Evolutionary conservation across 2,113 vertebrate genomes (phyloP), one percentile per base, ranked within the genome.

Genomic region (Tursiops truncatus): DNA sequence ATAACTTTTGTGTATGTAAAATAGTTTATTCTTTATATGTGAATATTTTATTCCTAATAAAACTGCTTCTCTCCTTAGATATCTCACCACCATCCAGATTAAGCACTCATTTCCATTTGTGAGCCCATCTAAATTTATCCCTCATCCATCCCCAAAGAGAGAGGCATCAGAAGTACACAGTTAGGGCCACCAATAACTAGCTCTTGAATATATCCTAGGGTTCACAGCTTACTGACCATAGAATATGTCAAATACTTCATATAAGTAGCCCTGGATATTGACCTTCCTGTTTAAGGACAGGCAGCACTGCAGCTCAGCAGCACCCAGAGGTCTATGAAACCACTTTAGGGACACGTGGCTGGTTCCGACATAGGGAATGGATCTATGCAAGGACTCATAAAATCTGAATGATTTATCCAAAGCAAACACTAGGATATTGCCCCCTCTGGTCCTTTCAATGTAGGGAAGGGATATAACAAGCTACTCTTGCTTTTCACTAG

Each of bases 401-500:
- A 89, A 89, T 62, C 8, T 68, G 65, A 67, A 53, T 60, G 58
- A 82, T 63, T 96, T 84, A 93, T 83, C 76, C 74, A 65, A 71
- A 62, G 50, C 25, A 81, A 96, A 85, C 15, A 58, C 21, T 73
- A 71, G 6, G 6, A 70, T 56, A 91, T 65, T 81, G 28, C 6
- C 53, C 50, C 18, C 65, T 81, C 12, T 91, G 65, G 33, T 62
- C 47, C 38, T 89, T 94, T 87, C 38, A 47, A 31, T 44, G 15
- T 50, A 5, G 17, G n/a, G 0, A 41, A 56, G 26, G 9, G 47
- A 65, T 4, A 70, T 67, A 83, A 44, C 8, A 79, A 38, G 63
- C n/a, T 80, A 38, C 11, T 9, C 33, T 97, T 79, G 18, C 84
- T 97, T 96, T 95, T 88, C 31, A 91, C 31, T 47, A 81, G 77